Evolutionary conservation across 1,140 invertebrate species (phyloP).

Genomic region (Heliconius hewitsoni): DNA sequence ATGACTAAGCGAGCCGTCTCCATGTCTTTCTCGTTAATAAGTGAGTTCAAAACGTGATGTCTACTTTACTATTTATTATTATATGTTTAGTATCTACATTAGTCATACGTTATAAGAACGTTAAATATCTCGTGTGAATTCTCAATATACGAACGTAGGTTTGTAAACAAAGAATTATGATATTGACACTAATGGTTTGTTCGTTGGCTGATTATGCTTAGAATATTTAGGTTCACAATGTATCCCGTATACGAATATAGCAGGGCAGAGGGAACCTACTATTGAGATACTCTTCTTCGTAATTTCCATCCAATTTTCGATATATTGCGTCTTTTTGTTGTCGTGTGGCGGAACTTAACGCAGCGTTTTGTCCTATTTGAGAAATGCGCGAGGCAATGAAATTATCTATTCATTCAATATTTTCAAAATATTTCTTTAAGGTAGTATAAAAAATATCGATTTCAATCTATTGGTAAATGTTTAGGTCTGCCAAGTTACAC

Average conservation of each 20-base stretch:
- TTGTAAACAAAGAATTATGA: slow-evolving; percentile 27
- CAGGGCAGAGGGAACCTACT: no score
- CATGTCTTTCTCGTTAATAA: background rate
- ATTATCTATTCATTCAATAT: no score
- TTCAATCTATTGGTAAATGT: no score
- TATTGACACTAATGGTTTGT: slow-evolving; percentile 13
- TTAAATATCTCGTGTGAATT: slow-evolving; percentile 23
- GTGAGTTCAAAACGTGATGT: slow-evolving; percentile 14
- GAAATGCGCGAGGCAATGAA: no score
- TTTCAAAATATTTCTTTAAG: no score
- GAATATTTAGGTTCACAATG: background rate
- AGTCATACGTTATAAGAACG: slow-evolving; percentile 17
- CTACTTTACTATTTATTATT: slow-evolving; percentile 17
- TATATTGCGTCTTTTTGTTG: no score
- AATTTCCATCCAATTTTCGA: no score
- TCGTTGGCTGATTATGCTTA: background rate
- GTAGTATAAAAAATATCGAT: no score
- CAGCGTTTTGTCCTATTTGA: background rate
- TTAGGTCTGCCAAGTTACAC: no score
- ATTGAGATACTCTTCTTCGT: no score
- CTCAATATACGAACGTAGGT: background rate
- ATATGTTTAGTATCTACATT: slow-evolving; percentile 11
- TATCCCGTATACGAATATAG: no score
- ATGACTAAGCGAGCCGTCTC: slow-evolving; percentile 1
- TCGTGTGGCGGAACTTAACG: background rate